These are phyloP conservation scores for Ganaspis brasiliensis DNA, from an alignment of 2,888 invertebrate species.

Conservation along the genomic window DNA sequence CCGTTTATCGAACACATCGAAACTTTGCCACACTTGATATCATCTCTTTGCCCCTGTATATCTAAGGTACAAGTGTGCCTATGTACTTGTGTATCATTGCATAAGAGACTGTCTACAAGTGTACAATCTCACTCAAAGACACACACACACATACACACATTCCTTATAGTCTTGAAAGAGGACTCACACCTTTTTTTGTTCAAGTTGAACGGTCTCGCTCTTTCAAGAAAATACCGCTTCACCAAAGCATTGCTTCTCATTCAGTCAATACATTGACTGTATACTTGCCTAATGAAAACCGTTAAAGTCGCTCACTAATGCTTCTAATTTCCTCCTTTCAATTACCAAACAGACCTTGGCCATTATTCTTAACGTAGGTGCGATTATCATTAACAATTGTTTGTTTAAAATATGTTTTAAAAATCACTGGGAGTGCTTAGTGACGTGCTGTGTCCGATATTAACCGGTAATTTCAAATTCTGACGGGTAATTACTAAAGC, in stretches of 20 bases:
- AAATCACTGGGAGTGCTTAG: too few species aligned
- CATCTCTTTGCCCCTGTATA: constrained; percentile 42
- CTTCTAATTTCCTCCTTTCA: too few species aligned
- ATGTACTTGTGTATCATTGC: constrained; percentile 17
- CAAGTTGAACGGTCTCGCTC: constrained; percentile 47
- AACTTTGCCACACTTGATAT: constrained; percentile 53
- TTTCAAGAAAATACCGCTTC: constrained; percentile 51
- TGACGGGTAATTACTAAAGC: too few species aligned
- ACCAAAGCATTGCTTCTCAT: constrained; percentile 27
- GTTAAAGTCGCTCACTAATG: background rate
- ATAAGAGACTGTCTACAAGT: constrained; percentile 14
- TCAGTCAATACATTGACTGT: constrained; percentile 13
- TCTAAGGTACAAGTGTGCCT: background rate
- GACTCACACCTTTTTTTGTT: constrained; percentile 47
- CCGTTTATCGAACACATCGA: constrained; percentile 66
- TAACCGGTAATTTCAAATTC: too few species aligned
- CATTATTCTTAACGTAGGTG: too few species aligned
- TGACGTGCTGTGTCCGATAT: too few species aligned
- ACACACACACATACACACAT: background rate
- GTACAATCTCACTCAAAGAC: too few species aligned
- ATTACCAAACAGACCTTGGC: background rate
- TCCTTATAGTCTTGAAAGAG: constrained; percentile 34
- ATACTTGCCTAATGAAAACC: constrained; percentile 29
- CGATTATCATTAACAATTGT: too few species aligned
- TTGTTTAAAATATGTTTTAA: too few species aligned